Evolutionary conservation across 2,888 invertebrate species (phyloP).

Genomic region (Campopleginae sp.): DNA sequence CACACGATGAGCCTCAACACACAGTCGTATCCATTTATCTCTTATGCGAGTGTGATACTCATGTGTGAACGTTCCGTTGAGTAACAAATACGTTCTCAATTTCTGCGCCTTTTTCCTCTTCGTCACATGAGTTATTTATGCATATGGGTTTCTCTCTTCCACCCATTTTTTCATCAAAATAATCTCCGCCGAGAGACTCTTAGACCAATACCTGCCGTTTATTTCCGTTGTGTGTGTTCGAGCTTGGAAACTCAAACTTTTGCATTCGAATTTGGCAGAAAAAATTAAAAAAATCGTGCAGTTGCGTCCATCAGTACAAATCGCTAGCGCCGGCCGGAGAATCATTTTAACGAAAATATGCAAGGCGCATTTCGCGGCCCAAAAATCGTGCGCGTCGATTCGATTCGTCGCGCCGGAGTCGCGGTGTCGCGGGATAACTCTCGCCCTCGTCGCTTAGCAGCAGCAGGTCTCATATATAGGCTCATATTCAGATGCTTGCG

Average conservation of each 20-base stretch:
- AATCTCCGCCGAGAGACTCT: background rate
- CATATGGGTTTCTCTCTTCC: conserved; percentile 28
- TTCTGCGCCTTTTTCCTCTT: conserved; percentile 60
- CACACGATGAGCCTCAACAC: conserved; percentile 64
- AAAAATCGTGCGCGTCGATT: too few species aligned
- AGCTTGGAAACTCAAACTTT: background rate
- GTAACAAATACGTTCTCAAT: conserved; percentile 61
- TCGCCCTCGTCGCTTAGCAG: too few species aligned
- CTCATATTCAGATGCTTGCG: conserved; percentile 10
- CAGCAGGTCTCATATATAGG: background rate
- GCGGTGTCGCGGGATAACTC: background rate
- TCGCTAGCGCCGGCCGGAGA: background rate
- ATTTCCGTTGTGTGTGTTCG: background rate
- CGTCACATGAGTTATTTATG: conserved; percentile 53
- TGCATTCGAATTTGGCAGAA: background rate
- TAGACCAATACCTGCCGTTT: background rate
- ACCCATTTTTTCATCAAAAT: conserved; percentile 52
- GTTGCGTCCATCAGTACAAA: conserved; percentile 13
- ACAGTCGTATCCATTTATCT: conserved; percentile 59
- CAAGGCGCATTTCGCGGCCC: too few species aligned
- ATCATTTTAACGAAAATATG: background rate
- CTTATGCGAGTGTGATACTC: background rate
- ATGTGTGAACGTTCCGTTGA: conserved; percentile 45
- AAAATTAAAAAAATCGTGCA: background rate
- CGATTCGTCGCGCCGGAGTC: background rate